phyloP scores from a whole-genome alignment of 2,888 invertebrate genomes.

The Mechanitis mazaeus region DNA sequence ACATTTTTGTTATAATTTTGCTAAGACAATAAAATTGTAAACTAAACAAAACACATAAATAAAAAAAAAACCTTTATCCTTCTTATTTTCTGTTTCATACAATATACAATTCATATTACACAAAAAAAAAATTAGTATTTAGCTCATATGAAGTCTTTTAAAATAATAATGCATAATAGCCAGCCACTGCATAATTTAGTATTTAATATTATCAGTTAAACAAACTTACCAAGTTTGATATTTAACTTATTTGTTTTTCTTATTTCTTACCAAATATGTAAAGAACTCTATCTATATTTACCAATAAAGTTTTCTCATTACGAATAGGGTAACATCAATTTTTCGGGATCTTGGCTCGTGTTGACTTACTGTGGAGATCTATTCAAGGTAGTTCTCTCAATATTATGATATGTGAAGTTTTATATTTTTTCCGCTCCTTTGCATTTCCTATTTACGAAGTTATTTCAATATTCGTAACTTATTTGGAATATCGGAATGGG shows the following conservation, averaged over 20 bases:
- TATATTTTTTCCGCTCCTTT: slow-evolving; percentile 14
- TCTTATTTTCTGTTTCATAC: no score
- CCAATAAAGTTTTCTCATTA: slow-evolving; percentile 43
- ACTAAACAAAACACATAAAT: no score
- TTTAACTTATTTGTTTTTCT: slow-evolving; percentile 21
- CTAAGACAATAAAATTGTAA: no score
- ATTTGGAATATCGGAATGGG: slow-evolving; percentile 9
- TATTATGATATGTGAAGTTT: slow-evolving; percentile 21
- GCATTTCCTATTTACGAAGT: slow-evolving; percentile 17
- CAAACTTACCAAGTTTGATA: no score
- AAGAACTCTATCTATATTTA: slow-evolving; percentile 35
- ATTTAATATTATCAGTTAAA: no score
- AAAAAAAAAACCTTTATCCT: no score
- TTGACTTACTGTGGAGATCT: slow-evolving; percentile 35
- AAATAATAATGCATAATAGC: no score
- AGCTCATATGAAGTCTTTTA: no score
- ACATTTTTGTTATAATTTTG: no score
- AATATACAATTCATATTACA: no score
- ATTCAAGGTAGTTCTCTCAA: slow-evolving; percentile 25
- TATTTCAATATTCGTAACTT: slow-evolving; percentile 18
- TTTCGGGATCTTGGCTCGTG: slow-evolving; percentile 27
- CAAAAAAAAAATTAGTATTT: no score
- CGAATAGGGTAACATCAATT: slow-evolving; percentile 34
- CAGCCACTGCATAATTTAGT: no score
- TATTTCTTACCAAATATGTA: slow-evolving; percentile 34